Evolutionary conservation across 2,797 vertebrate genomes (phyloP), one percentile per base, ranked within the genome.

Genomic region (Urosaurus nigricauda): DNA sequence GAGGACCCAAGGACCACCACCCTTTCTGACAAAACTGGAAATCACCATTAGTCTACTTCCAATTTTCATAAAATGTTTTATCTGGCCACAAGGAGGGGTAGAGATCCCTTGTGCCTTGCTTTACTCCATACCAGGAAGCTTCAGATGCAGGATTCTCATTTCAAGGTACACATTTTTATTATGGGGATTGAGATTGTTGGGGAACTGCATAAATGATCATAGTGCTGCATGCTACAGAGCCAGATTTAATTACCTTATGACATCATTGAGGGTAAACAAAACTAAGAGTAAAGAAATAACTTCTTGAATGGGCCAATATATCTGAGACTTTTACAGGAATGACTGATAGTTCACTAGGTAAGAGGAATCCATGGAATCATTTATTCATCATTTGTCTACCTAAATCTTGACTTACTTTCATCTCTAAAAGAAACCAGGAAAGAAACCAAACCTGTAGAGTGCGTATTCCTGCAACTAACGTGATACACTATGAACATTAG

Each of bases 401-500:
- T 56, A 24, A 70, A 47, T n/a, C 65, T 85, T 40, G 35, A 58
- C 51, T 75, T 32, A 5, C 26, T 37, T 84, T 60, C 53, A 60
- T 77, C 35, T 78, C 63, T 65, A 82, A 74, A 71, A 47, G 60
- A 82, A 88, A 73, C 1, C 14, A 40, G 16, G 35, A 16, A 73
- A 29, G 13, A 87, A 58, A 35, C 35, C 21, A 77, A 82, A 9
- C 58, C 47, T 77, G 35, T 24, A 58, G 19, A 17, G 24, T 40
- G 13, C 70, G 70, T 35, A 89, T 70, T 71, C 40, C 73, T 89
- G 75, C 35, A 84, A 60, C 35, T 65, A 60, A 77, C 84, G 82
- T 86, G 84, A 40, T 82, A 86, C 29, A 83, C 12, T 43, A 77
- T n/a, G 19, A 47, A 82, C 51, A 32, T 13, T 21, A 82, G 37